phyloP scores from a whole-genome alignment of 37 sponge, comb jelly and placozoan genomes.

The Theonella swinhoei region DNA sequence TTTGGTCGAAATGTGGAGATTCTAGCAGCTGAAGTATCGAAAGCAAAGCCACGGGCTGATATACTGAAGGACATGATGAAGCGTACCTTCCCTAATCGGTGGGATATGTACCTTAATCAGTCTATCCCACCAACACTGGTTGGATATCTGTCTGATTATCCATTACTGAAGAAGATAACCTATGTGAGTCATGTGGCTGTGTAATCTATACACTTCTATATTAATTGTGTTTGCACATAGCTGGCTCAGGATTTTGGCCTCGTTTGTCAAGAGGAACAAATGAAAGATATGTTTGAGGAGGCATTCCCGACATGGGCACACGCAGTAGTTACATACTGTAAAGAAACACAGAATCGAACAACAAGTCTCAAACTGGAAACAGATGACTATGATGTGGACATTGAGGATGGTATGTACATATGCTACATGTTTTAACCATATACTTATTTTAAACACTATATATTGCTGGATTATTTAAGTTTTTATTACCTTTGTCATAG shows the following conservation, averaged over 20 bases:
- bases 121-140: background rate
- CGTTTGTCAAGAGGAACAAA: background rate
- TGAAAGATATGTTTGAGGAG: slow-evolving; percentile 1
- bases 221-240: too few relatives aligned
- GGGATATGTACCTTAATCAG: background rate
- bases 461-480: too few relatives aligned
- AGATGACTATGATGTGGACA: background rate
- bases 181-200: too few relatives aligned
- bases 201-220: too few relatives aligned
- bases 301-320: background rate
- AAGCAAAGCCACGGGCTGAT: background rate
- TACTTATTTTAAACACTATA: too few relatives aligned
- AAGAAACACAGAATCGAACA: background rate
- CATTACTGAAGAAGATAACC: background rate
- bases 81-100: slow-evolving; percentile 2
- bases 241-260: background rate
- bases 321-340: background rate
- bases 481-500: background rate
- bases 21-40: background rate
- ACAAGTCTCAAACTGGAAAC: background rate
- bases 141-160: background rate
- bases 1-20: background rate
- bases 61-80: background rate
- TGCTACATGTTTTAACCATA: too few relatives aligned
- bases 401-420: too few relatives aligned